A percentile compares a stretch with the other conserved stretches of the same genome.
Conservation (phyloP, 2,113 vertebrate species). For the Perca flavescens region DNA sequence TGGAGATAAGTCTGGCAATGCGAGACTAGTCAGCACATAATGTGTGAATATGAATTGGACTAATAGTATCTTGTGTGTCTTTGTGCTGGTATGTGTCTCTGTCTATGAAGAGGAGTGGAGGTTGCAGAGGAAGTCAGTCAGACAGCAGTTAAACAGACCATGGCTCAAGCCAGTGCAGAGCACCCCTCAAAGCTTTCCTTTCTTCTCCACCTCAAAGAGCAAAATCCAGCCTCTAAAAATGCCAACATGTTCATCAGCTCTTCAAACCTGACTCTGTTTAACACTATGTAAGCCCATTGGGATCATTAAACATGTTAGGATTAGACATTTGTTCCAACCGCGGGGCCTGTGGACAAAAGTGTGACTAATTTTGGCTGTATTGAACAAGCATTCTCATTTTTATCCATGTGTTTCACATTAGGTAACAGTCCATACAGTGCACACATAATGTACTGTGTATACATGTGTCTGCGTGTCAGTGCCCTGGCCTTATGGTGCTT, state of each 20-base stretch:
- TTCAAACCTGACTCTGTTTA: constrained; percentile 32
- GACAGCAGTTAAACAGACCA: constrained; percentile 69
- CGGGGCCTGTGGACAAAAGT: constrained; percentile 35
- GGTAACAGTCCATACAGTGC: constrained; percentile 26
- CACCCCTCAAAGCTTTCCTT: constrained; percentile 1
- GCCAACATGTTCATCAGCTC: constrained; percentile 49
- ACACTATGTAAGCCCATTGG: constrained; percentile 1
- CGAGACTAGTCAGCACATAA: background rate
- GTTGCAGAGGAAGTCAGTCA: constrained; percentile 75
- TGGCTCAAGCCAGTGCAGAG: constrained; percentile 15
- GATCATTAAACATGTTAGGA: constrained; percentile 47
- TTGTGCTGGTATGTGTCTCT: constrained; percentile 9
- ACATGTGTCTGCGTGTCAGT: constrained; percentile 21
- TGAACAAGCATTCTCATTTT: constrained; percentile 46
- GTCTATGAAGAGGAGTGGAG: background rate
- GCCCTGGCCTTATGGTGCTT: constrained; percentile 18
- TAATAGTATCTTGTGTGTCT: constrained; percentile 18
- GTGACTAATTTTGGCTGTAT: constrained; percentile 40
- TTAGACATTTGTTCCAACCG: constrained; percentile 38
- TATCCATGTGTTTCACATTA: constrained; percentile 60
- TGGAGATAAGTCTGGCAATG: too few relatives aligned
- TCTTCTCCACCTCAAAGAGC: constrained; percentile 24
- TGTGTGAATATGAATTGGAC: constrained; percentile 7
- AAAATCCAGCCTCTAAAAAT: constrained; percentile 41
- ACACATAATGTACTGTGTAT: constrained; percentile 10